phyloP scores from a whole-genome alignment of 2,888 invertebrate genomes.

The Aphrophora alni region DNA sequence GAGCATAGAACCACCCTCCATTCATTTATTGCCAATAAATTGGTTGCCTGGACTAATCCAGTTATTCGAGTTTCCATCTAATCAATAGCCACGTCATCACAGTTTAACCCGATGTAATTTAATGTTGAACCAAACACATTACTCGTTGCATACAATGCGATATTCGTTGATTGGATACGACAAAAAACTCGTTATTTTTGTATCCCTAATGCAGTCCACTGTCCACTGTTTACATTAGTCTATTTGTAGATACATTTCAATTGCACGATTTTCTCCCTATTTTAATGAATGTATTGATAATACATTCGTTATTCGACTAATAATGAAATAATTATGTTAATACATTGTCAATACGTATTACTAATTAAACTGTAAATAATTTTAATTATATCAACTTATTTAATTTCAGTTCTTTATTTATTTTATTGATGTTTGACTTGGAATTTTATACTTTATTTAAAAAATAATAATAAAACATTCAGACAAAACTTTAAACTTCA shows the following conservation, averaged over 20 bases:
- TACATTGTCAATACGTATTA: not conserved
- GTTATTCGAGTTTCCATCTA: no score
- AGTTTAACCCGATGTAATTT: not conserved
- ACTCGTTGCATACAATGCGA: not conserved
- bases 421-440: no score
- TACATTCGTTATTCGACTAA: not conserved
- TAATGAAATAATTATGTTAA: not conserved
- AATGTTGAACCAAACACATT: not conserved
- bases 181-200: not conserved
- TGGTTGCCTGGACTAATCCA: not conserved
- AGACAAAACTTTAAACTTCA: no score
- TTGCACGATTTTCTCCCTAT: not conserved
- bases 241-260: not conserved
- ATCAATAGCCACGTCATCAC: not conserved
- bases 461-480: no score
- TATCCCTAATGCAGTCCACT: not conserved
- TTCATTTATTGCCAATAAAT: constrained; percentile 9
- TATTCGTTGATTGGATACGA: not conserved
- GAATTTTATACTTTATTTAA: no score
- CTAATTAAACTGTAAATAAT: no score
- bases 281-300: not conserved
- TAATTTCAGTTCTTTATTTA: no score
- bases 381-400: no score
- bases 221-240: not conserved
- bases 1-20: not conserved